Base-by-base conservation (phyloP, 2,113 vertebrate genomes). In the Gallinago jamesoni region DNA sequence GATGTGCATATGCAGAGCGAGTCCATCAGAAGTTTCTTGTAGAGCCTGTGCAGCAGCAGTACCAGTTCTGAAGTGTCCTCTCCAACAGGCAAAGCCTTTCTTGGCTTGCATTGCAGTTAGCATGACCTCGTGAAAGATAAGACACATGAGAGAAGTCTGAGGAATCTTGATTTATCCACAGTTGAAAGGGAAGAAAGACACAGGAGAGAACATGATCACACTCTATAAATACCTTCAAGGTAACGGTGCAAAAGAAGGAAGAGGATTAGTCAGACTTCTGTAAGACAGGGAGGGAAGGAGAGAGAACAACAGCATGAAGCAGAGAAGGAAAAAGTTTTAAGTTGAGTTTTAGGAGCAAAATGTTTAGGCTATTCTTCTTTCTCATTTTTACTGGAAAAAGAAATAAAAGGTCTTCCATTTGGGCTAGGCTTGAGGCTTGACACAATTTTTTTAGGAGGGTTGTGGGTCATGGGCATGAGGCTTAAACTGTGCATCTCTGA, bases 191-290 rank as follows among this genome's bases (percentile, higher is more conserved):
- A 85, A 85, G 84, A 53, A 77, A 88, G 85, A 31, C 85, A 55
- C 35, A 10, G 90, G 31, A 86, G 82, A 84, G 90, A 94, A 72
- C 87, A 94, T 4, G 82, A 88, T 91, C 85, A 31, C 55, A 18
- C 82, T 91, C 95, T 93, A 86, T 96, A 96, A 96, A 97, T 95
- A 95, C 96, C 85, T 93, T 83, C 94, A 90, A 95, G 93, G 94
- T 94, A 93, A 52, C 64, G 19, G 87, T 30, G 80, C 60, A 69
- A 64, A 79, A 64, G 64, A 59, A 68, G 47, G 90, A 43, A 67
- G 68, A 90, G 88, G 93, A 93, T 96, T 96, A 96, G 96, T 97
- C 94, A 95, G 92, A 78, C 72, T 90, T 41, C 39, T 84, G 60
- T 48, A 53, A 64, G 39, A 48, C n/a, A 56, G 48, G 22, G 74